Conservation (phyloP, 1,140 invertebrate species). For the Zaprionus ghesquierei region DNA sequence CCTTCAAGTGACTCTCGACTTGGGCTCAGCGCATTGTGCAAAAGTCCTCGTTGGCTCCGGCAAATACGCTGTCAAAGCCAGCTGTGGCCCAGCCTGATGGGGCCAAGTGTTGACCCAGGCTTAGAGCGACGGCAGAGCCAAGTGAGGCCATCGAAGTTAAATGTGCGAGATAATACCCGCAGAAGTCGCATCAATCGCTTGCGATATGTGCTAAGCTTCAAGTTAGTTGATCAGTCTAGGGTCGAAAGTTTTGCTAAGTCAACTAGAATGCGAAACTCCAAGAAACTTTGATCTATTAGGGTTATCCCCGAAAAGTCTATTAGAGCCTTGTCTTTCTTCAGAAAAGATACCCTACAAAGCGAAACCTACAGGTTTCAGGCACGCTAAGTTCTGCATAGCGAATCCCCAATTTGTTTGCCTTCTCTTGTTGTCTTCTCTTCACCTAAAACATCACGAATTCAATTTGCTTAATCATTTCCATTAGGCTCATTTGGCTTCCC, state of each 20-base stretch:
- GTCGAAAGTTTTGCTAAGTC: not conserved
- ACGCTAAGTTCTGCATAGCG: no score
- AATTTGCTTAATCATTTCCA: no score
- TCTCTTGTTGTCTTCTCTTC: no score
- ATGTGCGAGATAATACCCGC: not conserved
- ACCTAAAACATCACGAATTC: no score
- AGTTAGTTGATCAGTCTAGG: not conserved
- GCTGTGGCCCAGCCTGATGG: conserved; percentile 17
- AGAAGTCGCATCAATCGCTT: not conserved
- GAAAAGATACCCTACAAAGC: no score
- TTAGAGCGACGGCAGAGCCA: not conserved
- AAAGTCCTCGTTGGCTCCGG: not conserved
- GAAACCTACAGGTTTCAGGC: no score
- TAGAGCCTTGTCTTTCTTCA: no score
- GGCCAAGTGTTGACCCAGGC: conserved; percentile 7
- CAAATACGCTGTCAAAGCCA: conserved; percentile 46
- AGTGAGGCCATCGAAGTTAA: conserved; percentile 14
- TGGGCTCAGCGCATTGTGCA: conserved; percentile 4
- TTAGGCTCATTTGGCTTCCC: no score
- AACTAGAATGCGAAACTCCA: not conserved
- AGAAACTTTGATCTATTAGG: no score
- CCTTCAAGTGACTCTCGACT: conserved; percentile 64
- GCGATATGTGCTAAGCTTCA: not conserved
- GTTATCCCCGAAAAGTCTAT: no score
- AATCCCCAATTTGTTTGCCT: no score